phyloP scores from a whole-genome alignment of 2,888 invertebrate genomes.

The Mycalesis mineus region DNA sequence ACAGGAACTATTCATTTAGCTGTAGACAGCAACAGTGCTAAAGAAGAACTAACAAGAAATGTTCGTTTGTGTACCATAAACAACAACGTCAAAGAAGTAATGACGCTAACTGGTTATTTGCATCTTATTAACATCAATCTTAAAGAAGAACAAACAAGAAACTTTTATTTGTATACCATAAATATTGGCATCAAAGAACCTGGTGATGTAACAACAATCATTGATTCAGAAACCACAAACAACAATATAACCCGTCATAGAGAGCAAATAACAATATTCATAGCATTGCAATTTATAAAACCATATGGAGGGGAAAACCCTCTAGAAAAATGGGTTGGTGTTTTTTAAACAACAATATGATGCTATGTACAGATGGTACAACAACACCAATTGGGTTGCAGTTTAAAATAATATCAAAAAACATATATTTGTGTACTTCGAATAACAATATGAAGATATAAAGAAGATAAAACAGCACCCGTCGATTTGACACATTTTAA shows the following conservation, averaged over 20 bases:
- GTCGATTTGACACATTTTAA: no score
- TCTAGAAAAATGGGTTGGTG: neutral
- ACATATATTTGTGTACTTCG: no score
- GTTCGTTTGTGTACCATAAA: neutral
- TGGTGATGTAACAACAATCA: neutral
- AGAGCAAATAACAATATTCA: neutral
- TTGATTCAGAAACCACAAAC: neutral
- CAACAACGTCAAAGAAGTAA: neutral
- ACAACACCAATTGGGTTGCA: no score
- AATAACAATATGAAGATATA: no score
- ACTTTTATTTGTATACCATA: neutral
- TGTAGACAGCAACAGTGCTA: neutral
- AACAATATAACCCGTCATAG: neutral
- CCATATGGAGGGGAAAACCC: neutral
- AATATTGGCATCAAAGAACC: neutral
- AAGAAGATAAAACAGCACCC: no score
- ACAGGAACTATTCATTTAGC: neutral
- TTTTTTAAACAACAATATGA: neutral
- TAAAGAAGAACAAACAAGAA: neutral
- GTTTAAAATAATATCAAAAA: no score
- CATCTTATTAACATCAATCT: neutral
- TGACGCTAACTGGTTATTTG: neutral
- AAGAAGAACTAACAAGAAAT: neutral
- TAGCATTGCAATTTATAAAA: neutral
- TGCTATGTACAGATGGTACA: no score